Evolutionary conservation across 2,888 invertebrate genomes (phyloP).

Genomic region (Busseola fusca): DNA sequence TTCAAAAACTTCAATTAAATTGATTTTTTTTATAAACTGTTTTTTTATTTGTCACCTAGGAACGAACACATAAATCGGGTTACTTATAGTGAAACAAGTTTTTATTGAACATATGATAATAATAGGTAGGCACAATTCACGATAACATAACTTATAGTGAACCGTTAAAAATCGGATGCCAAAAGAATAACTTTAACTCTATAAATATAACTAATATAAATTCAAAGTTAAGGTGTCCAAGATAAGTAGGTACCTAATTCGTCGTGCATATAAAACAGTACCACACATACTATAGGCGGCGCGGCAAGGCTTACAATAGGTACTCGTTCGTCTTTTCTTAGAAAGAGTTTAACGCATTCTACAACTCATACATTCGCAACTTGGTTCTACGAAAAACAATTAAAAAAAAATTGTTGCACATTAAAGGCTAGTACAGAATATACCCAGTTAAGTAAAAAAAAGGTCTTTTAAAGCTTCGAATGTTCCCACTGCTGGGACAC

Average conservation of each 20-base stretch:
- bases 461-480: background rate
- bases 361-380: too few species aligned
- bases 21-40: too few species aligned
- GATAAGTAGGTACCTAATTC: constrained; percentile 35
- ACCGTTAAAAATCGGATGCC: constrained; percentile 31
- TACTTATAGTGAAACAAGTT: background rate
- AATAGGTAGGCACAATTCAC: background rate
- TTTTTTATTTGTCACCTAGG: too few species aligned
- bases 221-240: constrained; percentile 30
- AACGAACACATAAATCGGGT: background rate
- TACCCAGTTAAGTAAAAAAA: background rate
- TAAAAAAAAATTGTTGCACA: constrained; percentile 11
- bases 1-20: too few species aligned
- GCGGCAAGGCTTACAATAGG: constrained; percentile 26
- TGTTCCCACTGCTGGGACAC: background rate
- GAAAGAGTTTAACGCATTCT: constrained; percentile 48
- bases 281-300: background rate
- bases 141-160: background rate
- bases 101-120: background rate
- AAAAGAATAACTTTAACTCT: constrained; percentile 21
- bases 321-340: constrained; percentile 18
- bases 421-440: constrained; percentile 5
- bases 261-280: constrained; percentile 50
- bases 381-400: constrained; percentile 10
- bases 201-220: constrained; percentile 40